These are phyloP conservation scores for Scolopax rusticola DNA, from an alignment of 2,797 vertebrate species.

Conservation along the genomic window DNA sequence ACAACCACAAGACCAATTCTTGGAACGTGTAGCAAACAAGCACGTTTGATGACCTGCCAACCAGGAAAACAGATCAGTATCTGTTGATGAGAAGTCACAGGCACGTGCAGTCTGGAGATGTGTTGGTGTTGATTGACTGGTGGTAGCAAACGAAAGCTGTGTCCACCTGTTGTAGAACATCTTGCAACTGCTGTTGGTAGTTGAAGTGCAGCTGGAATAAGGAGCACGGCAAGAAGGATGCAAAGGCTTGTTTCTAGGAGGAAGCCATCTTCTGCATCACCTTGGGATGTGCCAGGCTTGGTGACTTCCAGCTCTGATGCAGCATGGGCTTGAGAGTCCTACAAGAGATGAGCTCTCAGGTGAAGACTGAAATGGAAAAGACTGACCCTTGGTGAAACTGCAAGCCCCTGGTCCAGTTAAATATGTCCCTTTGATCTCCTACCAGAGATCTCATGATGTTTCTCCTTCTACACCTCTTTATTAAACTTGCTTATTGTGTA, in stretches of 20 bases:
- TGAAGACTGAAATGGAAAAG: not conserved
- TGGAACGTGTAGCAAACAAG: not conserved
- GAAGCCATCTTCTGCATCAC: not conserved
- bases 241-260: not conserved
- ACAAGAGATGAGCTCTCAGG: not conserved
- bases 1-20: fast-evolving
- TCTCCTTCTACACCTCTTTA: not conserved
- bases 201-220: not conserved
- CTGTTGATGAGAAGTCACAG: not conserved
- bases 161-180: not conserved
- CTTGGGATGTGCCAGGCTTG: not conserved
- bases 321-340: not conserved
- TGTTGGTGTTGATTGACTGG: not conserved
- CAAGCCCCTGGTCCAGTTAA: not conserved
- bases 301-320: not conserved
- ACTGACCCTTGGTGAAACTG: not conserved
- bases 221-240: not conserved
- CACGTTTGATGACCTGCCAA: not conserved
- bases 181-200: not conserved
- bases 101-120: not conserved
- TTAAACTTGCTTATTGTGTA: not conserved
- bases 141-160: not conserved
- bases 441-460: not conserved
- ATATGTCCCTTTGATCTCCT: not conserved
- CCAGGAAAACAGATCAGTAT: not conserved